These are phyloP conservation scores for Chroicocephalus ridibundus DNA, from an alignment of 2,113 vertebrate genomes.

Conservation along the genomic window DNA sequence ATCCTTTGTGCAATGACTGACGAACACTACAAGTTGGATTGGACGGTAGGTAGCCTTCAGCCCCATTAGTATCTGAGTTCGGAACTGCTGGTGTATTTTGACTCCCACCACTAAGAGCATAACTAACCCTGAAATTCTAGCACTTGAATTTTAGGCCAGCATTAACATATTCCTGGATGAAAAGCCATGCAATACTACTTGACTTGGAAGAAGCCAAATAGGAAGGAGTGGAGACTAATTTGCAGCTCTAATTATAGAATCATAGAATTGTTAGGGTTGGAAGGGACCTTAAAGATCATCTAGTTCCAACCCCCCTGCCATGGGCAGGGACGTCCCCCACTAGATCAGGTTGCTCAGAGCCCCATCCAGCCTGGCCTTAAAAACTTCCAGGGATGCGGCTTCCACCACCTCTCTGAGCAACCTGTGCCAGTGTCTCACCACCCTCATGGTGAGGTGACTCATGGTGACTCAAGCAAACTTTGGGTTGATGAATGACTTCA, in stretches of 20 bases:
- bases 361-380: too few species aligned
- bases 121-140: constrained; percentile 16
- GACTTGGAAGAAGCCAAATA: constrained; percentile 59
- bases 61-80: background rate
- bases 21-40: constrained; percentile 4
- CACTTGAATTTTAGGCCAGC: constrained; percentile 39
- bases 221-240: background rate
- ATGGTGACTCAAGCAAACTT: background rate
- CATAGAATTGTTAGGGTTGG: too few species aligned
- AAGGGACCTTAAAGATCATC: too few species aligned
- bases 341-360: too few species aligned
- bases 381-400: too few species aligned
- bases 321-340: too few species aligned
- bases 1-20: constrained; percentile 41
- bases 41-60: constrained; percentile 16
- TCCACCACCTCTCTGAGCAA: too few species aligned
- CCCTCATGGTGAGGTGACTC: too few species aligned
- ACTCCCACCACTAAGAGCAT: background rate
- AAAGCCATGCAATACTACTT: constrained; percentile 68
- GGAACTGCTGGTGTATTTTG: constrained; percentile 5
- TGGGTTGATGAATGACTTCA: background rate
- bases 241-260: background rate
- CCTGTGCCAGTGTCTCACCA: too few species aligned
- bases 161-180: constrained; percentile 38
- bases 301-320: too few species aligned